phyloP scores from a whole-genome alignment of 37 sponge, comb jelly and placozoan species.

The Aphrocallistes beatrix region DNA sequence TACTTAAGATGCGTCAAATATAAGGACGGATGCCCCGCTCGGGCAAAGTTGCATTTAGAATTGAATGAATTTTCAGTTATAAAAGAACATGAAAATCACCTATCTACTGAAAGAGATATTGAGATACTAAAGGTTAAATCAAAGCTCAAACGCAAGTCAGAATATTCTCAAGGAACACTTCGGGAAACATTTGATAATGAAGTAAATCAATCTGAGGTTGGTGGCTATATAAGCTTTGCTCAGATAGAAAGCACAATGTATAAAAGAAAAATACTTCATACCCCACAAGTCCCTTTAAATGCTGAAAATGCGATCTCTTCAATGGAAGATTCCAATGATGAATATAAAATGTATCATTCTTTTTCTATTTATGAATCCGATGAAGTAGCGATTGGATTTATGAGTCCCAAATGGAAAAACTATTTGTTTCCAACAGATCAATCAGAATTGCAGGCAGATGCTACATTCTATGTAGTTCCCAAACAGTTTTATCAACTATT shows the following conservation, averaged over 20 bases:
- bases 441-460: background rate
- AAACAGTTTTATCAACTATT: background rate
- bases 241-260: background rate
- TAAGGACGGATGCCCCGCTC: background rate
- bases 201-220: background rate
- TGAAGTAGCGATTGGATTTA: background rate
- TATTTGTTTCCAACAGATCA: background rate
- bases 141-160: background rate
- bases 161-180: background rate
- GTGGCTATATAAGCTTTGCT: background rate
- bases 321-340: background rate
- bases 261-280: background rate
- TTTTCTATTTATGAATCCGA: background rate
- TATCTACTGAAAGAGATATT: background rate
- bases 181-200: background rate
- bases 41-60: background rate
- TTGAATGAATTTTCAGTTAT: background rate
- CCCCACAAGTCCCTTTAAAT: background rate
- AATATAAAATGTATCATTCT: background rate
- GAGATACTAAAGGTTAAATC: background rate
- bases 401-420: background rate
- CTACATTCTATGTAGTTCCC: background rate
- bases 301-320: background rate
- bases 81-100: background rate
- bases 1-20: background rate